These are phyloP conservation scores for Acrocephalus scirpaceus DNA, from an alignment of 2,797 vertebrate species.

Conservation along the genomic window DNA sequence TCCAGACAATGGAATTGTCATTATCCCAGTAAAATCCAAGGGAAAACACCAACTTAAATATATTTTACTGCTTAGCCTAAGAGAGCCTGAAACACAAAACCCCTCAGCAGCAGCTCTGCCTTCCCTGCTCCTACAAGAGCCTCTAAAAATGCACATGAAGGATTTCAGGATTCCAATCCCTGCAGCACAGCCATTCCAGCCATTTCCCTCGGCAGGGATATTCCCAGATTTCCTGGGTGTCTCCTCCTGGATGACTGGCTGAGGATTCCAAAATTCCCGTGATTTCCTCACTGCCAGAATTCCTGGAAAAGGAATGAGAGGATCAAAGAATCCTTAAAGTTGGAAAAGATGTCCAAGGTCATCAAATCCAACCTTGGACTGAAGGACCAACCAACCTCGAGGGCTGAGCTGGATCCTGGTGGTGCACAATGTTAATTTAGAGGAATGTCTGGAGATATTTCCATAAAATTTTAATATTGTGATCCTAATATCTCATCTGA, in stretches of 20 bases:
- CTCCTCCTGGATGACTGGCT: not conserved
- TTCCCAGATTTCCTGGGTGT: not conserved
- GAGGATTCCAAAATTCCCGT: not conserved
- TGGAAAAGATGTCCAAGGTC: not conserved
- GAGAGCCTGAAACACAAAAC: not conserved
- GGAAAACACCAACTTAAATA: not conserved
- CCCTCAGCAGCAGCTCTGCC: not conserved
- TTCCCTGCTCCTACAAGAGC: not conserved
- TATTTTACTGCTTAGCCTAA: not conserved
- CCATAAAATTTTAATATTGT: not conserved
- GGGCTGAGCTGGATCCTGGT: not conserved
- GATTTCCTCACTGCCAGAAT: not conserved
- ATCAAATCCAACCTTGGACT: not conserved
- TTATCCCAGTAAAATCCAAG: not conserved
- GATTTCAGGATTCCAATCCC: constrained; percentile 1
- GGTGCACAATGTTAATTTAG: not conserved
- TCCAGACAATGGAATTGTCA: not conserved
- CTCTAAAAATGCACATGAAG: not conserved
- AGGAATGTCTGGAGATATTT: not conserved
- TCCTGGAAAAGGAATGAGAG: not conserved
- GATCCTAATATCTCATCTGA: not conserved
- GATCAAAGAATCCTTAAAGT: not conserved
- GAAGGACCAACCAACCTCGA: not conserved
- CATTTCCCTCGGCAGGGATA: not conserved
- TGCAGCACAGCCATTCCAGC: not conserved